These are phyloP conservation scores for Allophyes oxyacanthae DNA, from an alignment of 2,888 invertebrate genomes.

Conservation along the genomic window DNA sequence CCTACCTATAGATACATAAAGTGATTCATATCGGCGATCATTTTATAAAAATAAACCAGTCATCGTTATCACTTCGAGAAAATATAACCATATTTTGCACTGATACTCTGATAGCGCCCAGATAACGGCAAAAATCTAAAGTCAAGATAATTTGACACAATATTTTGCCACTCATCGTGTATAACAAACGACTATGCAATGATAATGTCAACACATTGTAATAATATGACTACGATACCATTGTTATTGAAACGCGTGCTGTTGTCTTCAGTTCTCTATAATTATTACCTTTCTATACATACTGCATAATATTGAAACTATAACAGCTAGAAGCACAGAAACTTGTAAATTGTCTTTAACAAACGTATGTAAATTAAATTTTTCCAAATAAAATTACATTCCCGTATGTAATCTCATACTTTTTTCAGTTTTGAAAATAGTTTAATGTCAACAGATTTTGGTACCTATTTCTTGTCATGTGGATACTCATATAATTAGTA, in stretches of 20 bases:
- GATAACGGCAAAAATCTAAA: neutral
- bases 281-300: conserved; percentile 13
- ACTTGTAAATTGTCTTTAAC: too few species aligned
- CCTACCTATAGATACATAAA: too few species aligned
- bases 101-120: conserved; percentile 12
- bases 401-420: too few species aligned
- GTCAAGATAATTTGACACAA: conserved; percentile 9
- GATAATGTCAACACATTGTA: conserved; percentile 41
- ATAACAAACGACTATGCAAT: conserved; percentile 43
- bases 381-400: neutral
- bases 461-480: too few species aligned
- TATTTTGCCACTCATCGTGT: conserved; percentile 45
- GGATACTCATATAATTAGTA: too few species aligned
- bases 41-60: too few species aligned
- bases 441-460: too few species aligned
- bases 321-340: conserved; percentile 11
- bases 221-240: conserved; percentile 39
- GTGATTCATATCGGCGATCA: too few species aligned
- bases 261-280: conserved; percentile 12
- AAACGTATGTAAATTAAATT: conserved; percentile 4
- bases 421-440: too few species aligned
- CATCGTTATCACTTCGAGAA: too few species aligned
- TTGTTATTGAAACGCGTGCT: conserved; percentile 41
- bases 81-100: conserved; percentile 2
- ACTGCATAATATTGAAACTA: conserved; percentile 10